Percentiles rank a stretch among this genome's conserved stretches.
Conservation (phyloP, 2,113 vertebrate genomes). For the Cinclus mexicanus region DNA sequence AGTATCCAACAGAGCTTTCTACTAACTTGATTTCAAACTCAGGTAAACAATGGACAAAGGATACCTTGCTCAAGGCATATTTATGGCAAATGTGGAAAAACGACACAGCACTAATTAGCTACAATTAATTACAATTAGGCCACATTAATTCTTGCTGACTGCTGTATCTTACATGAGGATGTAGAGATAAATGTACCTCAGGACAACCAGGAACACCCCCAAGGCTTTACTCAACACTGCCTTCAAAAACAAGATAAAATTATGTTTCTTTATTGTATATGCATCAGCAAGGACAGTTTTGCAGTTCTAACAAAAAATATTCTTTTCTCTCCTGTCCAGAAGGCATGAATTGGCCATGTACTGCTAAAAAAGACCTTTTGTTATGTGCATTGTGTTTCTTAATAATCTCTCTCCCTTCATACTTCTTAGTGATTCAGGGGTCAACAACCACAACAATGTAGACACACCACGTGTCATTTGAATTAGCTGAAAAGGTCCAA, state of each 20-base stretch:
- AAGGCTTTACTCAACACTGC: neutral
- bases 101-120: neutral
- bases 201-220: neutral
- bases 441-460: neutral
- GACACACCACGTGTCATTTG: no score
- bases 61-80: neutral
- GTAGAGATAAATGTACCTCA: neutral
- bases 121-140: neutral
- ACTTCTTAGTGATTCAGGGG: neutral
- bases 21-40: neutral
- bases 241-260: neutral
- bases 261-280: neutral
- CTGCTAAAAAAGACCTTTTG: neutral
- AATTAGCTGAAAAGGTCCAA: neutral
- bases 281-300: neutral
- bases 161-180: neutral
- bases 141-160: neutral
- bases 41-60: neutral
- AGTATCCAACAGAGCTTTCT: neutral
- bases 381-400: neutral
- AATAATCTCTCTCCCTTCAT: neutral
- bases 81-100: neutral
- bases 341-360: accelerated
- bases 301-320: neutral
- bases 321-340: neutral